Conservation (phyloP, 2,113 vertebrate species). For the Phrynocephalus versicolor region DNA sequence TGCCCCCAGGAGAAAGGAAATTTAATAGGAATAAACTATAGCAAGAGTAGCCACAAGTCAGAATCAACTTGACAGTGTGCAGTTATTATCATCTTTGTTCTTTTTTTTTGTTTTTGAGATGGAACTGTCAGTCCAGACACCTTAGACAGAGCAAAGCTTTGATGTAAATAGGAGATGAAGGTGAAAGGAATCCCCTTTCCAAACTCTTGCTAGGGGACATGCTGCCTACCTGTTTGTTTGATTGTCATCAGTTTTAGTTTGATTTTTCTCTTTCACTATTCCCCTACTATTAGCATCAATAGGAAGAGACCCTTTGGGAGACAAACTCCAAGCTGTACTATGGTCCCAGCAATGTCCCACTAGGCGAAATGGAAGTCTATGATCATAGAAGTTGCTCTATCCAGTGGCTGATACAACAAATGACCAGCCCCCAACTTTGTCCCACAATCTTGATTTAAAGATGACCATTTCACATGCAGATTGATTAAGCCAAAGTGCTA, state of each 20-base stretch:
- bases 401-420: no score
- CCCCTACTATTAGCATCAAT: background rate
- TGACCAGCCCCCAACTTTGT: background rate
- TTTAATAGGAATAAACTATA: no score
- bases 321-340: background rate
- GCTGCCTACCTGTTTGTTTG: background rate
- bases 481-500: no score
- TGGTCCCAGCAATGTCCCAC: no score
- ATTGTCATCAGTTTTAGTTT: background rate
- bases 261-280: background rate
- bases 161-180: background rate
- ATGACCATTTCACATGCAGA: no score
- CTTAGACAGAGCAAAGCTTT: background rate
- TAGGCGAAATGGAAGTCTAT: no score
- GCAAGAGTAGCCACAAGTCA: no score
- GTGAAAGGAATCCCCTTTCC: no score
- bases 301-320: background rate
- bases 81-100: background rate
- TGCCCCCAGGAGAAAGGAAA: no score
- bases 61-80: no score
- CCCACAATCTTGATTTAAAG: background rate
- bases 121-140: background rate
- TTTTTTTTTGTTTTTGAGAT: background rate
- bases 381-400: no score
- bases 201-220: background rate